These are phyloP conservation scores for Chascanopsetta lugubris DNA, from an alignment of 2,113 vertebrate species.

Conservation along the genomic window DNA sequence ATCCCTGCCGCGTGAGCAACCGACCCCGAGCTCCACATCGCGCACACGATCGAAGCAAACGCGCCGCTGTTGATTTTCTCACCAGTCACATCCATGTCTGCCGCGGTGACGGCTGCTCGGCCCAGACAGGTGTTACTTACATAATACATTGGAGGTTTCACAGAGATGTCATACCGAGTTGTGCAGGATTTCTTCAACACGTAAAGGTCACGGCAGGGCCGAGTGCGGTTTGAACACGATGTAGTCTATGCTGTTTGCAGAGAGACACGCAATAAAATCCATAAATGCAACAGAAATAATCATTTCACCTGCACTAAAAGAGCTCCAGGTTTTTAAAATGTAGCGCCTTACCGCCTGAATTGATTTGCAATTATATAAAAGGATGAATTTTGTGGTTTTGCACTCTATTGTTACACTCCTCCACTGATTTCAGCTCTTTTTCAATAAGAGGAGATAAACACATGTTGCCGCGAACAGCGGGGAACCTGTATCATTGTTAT, in stretches of 20 bases:
- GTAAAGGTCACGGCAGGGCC: too few relatives aligned
- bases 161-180: background rate
- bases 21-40: constrained; percentile 22
- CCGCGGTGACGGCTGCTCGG: background rate
- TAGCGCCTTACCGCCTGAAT: too few relatives aligned
- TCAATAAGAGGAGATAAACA: too few relatives aligned
- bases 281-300: background rate
- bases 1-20: constrained; percentile 30
- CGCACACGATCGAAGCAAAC: constrained; percentile 33
- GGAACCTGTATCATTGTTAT: too few relatives aligned
- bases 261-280: background rate
- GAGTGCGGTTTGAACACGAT: too few relatives aligned
- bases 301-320: background rate
- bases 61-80: constrained; percentile 15
- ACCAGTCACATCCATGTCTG: background rate
- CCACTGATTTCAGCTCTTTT: too few relatives aligned
- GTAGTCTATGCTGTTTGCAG: too few relatives aligned
- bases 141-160: background rate
- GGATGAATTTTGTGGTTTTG: too few relatives aligned
- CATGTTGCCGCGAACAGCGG: too few relatives aligned
- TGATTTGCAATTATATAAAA: too few relatives aligned
- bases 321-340: background rate
- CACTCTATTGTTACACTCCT: too few relatives aligned
- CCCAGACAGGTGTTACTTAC: background rate
- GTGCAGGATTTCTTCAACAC: background rate